Evolutionary conservation across 2,797 vertebrate species (phyloP), one percentile per base, ranked within the genome.

Genomic region (Molossus alvarezi): DNA sequence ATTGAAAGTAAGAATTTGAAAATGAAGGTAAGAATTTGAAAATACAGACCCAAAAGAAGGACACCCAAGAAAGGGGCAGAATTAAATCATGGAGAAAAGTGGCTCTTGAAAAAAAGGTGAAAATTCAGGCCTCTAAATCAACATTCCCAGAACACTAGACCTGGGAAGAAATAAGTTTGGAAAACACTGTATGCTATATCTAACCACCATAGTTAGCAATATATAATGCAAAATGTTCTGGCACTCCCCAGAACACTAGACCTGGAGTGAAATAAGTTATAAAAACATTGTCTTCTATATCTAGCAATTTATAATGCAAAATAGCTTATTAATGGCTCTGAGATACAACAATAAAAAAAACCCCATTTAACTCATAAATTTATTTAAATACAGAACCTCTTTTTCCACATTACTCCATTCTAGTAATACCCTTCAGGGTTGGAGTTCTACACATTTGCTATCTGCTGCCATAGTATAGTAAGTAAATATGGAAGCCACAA

Each of bases 291-390:
- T 89, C 23, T 64, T 7, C 23, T 71, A 9, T 12, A 10, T 29
- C 20, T 60, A 83, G 29, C 9, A 60, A 58, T 73, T 77, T 77
- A 72, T 27, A 69, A 84, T 23, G 1, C 62, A 92, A 67, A 93
- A 72, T 41, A 67, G 62, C 60, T 85, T 80, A 80, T 48, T 84
- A 53, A 80, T 65, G 51, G 33, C 72, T 58, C 57, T 90, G 72
- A 97, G 65, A 91, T 60, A 48, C 27, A 87, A 20, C 7, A 45
- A n/a, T 82, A 27, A 55, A 91, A 64, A 91, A 64, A 94, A 84
- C 51, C 0, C 20, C 6, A 75, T 37, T 60, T 60, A 71, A 33
- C 25, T 69, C 37, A 60, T 77, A 86, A 6, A 91, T 85, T 75
- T 48, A 51, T 71, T 37, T 90, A 76, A 69, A 81, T 51, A 69